A percentile compares a stretch with the other conserved stretches of the same genome.
Evolutionary conservation across 2,888 invertebrate species (phyloP).

Genomic region (Liodrosophila aerea): DNA sequence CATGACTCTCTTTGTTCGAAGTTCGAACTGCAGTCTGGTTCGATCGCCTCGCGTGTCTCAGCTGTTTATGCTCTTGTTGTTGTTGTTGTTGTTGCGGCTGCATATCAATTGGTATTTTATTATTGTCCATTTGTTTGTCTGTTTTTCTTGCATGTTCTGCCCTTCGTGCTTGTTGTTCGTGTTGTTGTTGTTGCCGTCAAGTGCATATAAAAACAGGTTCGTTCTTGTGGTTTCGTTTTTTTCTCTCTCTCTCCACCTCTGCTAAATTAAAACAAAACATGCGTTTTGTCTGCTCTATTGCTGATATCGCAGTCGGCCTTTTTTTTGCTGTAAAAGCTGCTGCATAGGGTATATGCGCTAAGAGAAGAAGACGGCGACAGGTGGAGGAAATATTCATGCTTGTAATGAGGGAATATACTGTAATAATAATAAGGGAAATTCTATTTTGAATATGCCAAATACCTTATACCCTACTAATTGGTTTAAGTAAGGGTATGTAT

Average conservation of each 20-base stretch:
- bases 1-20: constrained; percentile 22
- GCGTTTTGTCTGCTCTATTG: constrained; percentile 65
- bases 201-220: constrained; percentile 55
- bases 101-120: constrained; percentile 49
- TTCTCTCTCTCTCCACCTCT: constrained; percentile 39
- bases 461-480: no score
- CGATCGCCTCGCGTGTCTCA: constrained; percentile 53
- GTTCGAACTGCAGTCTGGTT: constrained; percentile 12
- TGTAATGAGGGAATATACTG: no score
- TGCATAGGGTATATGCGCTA: constrained; percentile 10
- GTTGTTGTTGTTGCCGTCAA: constrained; percentile 16
- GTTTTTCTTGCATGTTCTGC: constrained; percentile 38
- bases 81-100: constrained; percentile 20
- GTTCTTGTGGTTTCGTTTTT: constrained; percentile 32
- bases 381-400: no score
- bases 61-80: constrained; percentile 50
- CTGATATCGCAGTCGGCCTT: constrained; percentile 44
- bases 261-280: constrained; percentile 73
- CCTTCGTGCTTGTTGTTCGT: constrained; percentile 49
- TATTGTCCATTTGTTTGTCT: constrained; percentile 18
- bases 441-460: no score
- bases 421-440: no score
- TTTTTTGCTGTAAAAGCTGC: background rate
- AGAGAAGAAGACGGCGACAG: no score
- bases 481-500: constrained; percentile 21